Evolutionary conservation across 2,797 vertebrate species (phyloP), one percentile per base, ranked within the genome.

Genomic region (Dendrocincla tyrannina): DNA sequence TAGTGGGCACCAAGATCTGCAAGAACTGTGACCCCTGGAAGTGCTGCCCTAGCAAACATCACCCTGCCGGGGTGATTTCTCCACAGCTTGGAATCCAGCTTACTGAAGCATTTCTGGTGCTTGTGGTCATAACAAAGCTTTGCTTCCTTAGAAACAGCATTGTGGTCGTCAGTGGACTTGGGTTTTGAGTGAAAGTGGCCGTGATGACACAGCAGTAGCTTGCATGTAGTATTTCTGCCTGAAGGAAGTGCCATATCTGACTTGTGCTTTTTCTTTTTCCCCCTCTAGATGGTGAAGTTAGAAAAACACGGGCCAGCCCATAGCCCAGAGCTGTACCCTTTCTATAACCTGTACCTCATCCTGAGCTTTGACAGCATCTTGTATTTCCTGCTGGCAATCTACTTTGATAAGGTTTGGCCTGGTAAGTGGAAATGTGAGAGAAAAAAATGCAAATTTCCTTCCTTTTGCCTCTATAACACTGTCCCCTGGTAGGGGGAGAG

Each of bases 331-430:
- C 95, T 98, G 32, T 98, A 98, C 76, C 93, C 98, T 13, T 98
- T 99, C 13, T 98, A 98, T 41, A 98, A 97, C 6, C 98, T 98
- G 3, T 97, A 98, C 91, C 13, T 98, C 76, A 96, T 98, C 88
- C 97, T 99, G 93, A 92, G 96, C 52, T 32, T 99, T 27, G 99
- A 99, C 98, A 98, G 98, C 35, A 3, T 98, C 89, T 93, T 99
- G 68, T 99, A 99, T 91, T 97, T 99, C 44, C 91, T 98, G 72
- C 63, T 99, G 94, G 98, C 99, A 7, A 24, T 99, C 75, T 99
- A 99, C 97, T 98, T 99, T 64, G 99, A 99, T 94, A 99, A 99
- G 97, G 98, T 99, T 25, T 96, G 99, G 30, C 98, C 99, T 78
- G 98, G 99, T 99, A 69, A 98, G 98, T 97, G 94, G 33, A 85